Evolutionary conservation across 2,888 invertebrate genomes (phyloP), one percentile per base, ranked within the genome.

Genomic region (Dicyrtoma fusca): DNA sequence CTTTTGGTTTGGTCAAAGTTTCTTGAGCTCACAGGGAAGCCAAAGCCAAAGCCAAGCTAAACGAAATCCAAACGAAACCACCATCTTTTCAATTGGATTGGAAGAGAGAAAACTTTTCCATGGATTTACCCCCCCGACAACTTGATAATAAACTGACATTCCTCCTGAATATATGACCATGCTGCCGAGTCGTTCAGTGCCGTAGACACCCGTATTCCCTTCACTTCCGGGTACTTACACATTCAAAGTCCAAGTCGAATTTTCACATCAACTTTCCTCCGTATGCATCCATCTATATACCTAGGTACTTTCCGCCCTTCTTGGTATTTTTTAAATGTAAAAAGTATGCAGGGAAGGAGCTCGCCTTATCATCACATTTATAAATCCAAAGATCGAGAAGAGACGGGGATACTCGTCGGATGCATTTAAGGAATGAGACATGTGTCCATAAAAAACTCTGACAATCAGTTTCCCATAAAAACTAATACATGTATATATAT

Each of bases 91-190:
- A 14, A 44, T 61, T 44, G 61, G 13, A 34, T 34, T 34, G 17
- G 34, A 25, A 34, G 19, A 64, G 42, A 26, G 42, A 71, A 74
- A 74, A 68, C 55, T 74, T 71, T 69, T 71, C 64, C 63, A 69
- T 64, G 71, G 69, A 74, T 72, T 74, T 74, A 72, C 72, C 72
- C 66, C n/a, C 69, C 25, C 21, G 55, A 72, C 72, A 72, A 70
- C 70, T 75, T 66, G 74, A 75, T 75, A 75, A 75, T 72, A 72
- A 75, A 75, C 66, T 72, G 66, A 72, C 70, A 72, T 72, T 70
- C 57, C 51, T 70, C 62, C 55, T 47, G 69, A 71, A 71, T 74
- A 65, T 63, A 74, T 71, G 71, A 72, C 53, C 57, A 61, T 25
- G 19, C 19, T 49, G 62, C 19, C 61, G 34, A 66, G 53, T 19